phyloP scores from a whole-genome alignment of 2,888 invertebrate genomes.

The Plutella xylostella region DNA sequence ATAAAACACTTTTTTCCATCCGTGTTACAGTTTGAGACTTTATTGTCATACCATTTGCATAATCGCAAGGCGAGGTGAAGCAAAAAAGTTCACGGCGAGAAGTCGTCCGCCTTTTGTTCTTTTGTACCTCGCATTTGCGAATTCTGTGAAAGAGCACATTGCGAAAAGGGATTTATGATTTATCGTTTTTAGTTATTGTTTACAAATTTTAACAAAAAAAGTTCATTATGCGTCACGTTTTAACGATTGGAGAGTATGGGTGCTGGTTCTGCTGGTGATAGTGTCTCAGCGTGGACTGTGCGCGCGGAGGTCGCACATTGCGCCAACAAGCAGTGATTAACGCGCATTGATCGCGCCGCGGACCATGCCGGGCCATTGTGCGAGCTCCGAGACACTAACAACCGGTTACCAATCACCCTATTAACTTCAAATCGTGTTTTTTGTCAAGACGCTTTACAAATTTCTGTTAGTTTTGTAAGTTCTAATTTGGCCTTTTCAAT shows the following conservation, averaged over 20 bases:
- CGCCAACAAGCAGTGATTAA: slow-evolving; percentile 46
- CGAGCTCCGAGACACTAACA: slow-evolving; percentile 34
- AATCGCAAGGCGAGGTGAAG: slow-evolving; percentile 54
- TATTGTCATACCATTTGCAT: slow-evolving; percentile 63
- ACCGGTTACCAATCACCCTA: slow-evolving; percentile 46
- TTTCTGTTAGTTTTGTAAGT: slow-evolving; percentile 26
- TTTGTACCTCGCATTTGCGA: slow-evolving; percentile 43
- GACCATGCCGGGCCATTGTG: slow-evolving; percentile 37
- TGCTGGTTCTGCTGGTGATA: slow-evolving; percentile 37
- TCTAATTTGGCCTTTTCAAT: slow-evolving; percentile 23
- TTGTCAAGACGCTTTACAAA: slow-evolving; percentile 27
- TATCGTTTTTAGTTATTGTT: slow-evolving; percentile 48
- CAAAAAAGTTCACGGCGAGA: slow-evolving; percentile 34
- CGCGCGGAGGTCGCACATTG: slow-evolving; percentile 48
- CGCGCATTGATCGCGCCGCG: slow-evolving; percentile 43
- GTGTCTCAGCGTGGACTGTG: slow-evolving; percentile 1
- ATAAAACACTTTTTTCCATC: slow-evolving; percentile 48
- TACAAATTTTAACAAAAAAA: slow-evolving; percentile 33
- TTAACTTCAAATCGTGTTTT: slow-evolving; percentile 33
- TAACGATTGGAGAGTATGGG: slow-evolving; percentile 37
- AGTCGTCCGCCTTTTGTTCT: slow-evolving; percentile 41
- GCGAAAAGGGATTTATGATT: slow-evolving; percentile 61
- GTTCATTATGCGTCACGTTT: slow-evolving; percentile 40
- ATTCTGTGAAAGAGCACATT: slow-evolving; percentile 41
- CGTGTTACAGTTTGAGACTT: slow-evolving; percentile 57